phyloP scores from a whole-genome alignment of 1,140 invertebrate species.

The Limonius californicus region DNA sequence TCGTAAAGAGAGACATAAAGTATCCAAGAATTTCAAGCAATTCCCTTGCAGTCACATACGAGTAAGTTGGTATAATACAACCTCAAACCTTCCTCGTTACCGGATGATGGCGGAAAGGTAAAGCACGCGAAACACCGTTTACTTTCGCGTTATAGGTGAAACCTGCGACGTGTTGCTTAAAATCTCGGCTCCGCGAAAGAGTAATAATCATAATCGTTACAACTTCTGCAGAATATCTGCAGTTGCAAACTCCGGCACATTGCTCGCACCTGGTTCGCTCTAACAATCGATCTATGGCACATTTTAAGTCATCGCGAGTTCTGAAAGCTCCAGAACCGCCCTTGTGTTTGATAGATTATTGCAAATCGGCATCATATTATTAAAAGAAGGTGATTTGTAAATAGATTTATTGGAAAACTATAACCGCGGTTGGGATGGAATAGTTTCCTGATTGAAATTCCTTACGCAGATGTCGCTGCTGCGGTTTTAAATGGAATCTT shows the following conservation, averaged over 20 bases:
- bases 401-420: constrained; percentile 6
- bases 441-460: constrained; percentile 21
- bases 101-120: no score
- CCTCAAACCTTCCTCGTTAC: no score
- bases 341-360: neutral
- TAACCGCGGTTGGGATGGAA: neutral
- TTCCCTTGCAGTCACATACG: no score
- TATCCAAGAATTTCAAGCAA: no score
- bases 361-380: neutral
- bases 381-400: neutral
- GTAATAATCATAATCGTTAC: constrained; percentile 19
- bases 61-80: no score
- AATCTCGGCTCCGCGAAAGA: constrained; percentile 9
- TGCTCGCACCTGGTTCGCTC: neutral
- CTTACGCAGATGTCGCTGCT: constrained; percentile 16
- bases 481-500: constrained; percentile 15
- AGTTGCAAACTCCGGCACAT: constrained; percentile 11
- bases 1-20: no score
- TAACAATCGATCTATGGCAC: neutral
- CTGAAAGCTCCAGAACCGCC: neutral
- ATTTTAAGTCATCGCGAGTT: neutral
- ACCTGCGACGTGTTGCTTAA: constrained; percentile 5
- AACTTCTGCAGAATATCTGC: neutral
- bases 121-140: no score
- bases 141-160: neutral